Evolutionary conservation across 2,797 vertebrate species (phyloP).

Genomic region (Catamblyrhynchus diadema): DNA sequence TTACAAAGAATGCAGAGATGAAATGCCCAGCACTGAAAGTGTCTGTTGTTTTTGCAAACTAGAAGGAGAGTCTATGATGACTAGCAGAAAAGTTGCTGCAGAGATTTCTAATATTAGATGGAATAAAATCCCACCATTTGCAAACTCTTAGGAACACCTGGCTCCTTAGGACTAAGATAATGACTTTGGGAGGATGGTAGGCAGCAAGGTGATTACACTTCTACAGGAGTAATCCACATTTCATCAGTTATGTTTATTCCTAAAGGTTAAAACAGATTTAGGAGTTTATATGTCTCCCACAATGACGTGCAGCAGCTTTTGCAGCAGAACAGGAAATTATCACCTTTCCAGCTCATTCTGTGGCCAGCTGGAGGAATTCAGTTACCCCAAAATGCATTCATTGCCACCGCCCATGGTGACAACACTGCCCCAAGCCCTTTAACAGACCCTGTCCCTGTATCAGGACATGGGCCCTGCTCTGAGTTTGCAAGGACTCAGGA

Average conservation of each 20-base stretch:
- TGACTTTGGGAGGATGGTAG: background rate
- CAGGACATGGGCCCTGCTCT: background rate
- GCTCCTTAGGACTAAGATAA: background rate
- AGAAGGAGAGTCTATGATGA: background rate
- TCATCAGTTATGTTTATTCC: background rate
- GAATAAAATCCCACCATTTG: background rate
- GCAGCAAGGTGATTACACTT: background rate
- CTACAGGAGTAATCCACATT: background rate
- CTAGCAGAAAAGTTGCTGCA: background rate
- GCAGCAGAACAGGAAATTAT: background rate
- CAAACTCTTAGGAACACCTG: background rate
- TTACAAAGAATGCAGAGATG: background rate
- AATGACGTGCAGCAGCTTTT: background rate
- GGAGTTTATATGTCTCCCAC: background rate
- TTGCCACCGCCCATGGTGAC: fast-evolving
- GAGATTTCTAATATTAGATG: background rate
- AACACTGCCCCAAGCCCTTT: background rate
- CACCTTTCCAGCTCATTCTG: background rate
- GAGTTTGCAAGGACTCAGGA: background rate
- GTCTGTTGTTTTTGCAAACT: background rate
- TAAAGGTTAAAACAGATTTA: background rate
- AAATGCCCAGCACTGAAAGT: background rate
- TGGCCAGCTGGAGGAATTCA: background rate
- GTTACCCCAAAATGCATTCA: background rate
- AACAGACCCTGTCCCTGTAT: background rate